Evolutionary conservation across 2,113 vertebrate genomes (phyloP), one percentile per base, ranked within the genome.

Genomic region (Rynchops niger): DNA sequence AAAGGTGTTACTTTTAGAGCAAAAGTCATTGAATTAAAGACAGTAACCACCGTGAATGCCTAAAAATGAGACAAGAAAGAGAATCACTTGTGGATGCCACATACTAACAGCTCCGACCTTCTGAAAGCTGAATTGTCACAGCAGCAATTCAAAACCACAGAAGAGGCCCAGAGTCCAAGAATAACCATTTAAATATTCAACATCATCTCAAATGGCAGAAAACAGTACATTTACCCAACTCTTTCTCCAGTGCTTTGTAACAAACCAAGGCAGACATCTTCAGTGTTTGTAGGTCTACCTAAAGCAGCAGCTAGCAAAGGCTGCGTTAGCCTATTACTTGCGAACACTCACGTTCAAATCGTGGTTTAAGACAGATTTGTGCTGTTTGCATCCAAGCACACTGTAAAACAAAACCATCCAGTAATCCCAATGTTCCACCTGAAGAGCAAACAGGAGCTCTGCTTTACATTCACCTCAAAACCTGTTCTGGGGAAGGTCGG

Each of bases 1-100:
- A 99, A 99, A 0, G 99, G 99, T 5, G 99, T 99, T 84, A 99
- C 99, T 98, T 99, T 99, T 81, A 99, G 97, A 86, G 99, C 99
- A 98, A 99, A 99, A 77, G 99, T 99, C 99, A 99, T 99, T 63
- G 99, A 99, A 88, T 99, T 99, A 94, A 99, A 99, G 82, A 99
- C 99, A 21, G 99, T 99, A 47, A 99, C 99, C 82, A 99, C 99
- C 26, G 99, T 99, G 96, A 99, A 99, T 72, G 99, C 99, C 99
- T 99, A 90, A 65, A 91, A 93, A 92, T 2, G 34, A 77, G 77
- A 92, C 43, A 69, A 89, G 15, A 92, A 77, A 90, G 30, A 87
- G 8, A 87, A 94, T 61, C 27, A 38, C 30, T 18, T 86, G 76
- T 42, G 65, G 52, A 70, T 40, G 42, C 23, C 59, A 58, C 15